These are phyloP conservation scores for Coptotermes formosanus DNA, from an alignment of 1,140 invertebrate species.

Conservation along the genomic window DNA sequence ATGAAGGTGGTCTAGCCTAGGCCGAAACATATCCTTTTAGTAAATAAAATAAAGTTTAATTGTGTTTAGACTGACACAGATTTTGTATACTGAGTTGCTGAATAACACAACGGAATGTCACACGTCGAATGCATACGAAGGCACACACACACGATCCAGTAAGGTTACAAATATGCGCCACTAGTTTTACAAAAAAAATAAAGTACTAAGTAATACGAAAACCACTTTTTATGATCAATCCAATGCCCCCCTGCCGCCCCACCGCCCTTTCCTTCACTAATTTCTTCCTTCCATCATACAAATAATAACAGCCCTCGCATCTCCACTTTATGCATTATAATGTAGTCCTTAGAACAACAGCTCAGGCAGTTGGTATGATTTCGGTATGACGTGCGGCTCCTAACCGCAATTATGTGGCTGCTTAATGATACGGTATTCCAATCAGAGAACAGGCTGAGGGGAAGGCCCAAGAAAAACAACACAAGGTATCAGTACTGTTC, in stretches of 20 bases:
- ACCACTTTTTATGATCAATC: background rate
- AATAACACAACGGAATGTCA: too few relatives aligned
- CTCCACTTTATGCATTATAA: slow-evolving; percentile 5
- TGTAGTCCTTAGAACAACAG: background rate
- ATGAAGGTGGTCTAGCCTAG: too few relatives aligned
- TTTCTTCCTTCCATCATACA: slow-evolving; percentile 2
- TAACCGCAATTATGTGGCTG: background rate
- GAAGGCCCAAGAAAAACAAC: background rate
- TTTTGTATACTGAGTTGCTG: too few relatives aligned
- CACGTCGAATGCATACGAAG: too few relatives aligned
- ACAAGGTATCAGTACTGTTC: background rate
- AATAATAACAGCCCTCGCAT: slow-evolving; percentile 16
- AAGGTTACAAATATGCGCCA: too few relatives aligned
- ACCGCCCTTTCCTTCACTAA: background rate
- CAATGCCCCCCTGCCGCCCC: background rate
- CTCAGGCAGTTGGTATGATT: background rate
- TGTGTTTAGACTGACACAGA: too few relatives aligned
- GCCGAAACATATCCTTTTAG: too few relatives aligned
- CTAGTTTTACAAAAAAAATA: background rate
- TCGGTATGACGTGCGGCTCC: background rate
- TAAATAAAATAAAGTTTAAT: too few relatives aligned
- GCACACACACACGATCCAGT: too few relatives aligned
- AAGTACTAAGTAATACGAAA: background rate
- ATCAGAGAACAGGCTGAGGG: background rate
- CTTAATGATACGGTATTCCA: slow-evolving; percentile 16